phyloP scores from a whole-genome alignment of 2,113 vertebrate species.

The Rhabdornis inornatus region DNA sequence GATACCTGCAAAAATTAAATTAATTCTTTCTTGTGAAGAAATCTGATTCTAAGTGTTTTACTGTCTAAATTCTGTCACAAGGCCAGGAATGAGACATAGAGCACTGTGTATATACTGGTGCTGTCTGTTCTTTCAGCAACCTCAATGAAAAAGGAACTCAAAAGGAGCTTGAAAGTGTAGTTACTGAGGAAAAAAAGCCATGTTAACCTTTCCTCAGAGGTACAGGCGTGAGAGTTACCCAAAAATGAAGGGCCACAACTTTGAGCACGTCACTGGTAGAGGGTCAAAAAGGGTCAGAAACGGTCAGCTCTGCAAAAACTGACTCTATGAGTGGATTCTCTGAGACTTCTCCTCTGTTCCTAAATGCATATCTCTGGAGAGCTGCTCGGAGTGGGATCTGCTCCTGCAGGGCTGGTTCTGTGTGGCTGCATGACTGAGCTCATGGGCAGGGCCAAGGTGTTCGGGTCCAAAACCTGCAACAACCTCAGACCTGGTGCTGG shows the following conservation, averaged over 20 bases:
- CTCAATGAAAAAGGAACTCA: not conserved
- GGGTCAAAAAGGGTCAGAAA: not conserved
- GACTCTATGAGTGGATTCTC: not conserved
- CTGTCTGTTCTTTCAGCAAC: not conserved
- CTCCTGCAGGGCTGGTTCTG: not conserved
- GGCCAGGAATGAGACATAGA: not conserved
- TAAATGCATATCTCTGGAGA: not conserved
- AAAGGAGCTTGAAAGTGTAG: not conserved
- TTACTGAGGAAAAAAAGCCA: not conserved
- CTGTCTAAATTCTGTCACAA: not conserved
- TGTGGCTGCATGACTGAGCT: fast-evolving
- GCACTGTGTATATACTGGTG: not conserved
- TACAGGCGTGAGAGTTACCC: not conserved
- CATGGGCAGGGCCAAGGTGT: not conserved
- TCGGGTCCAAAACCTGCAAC: not conserved
- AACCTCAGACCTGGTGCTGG: not conserved
- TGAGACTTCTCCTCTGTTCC: not conserved
- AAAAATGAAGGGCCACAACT: not conserved
- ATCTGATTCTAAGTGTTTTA: slow-evolving; percentile 28
- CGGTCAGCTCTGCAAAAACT: not conserved
- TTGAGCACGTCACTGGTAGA: not conserved
- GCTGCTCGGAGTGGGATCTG: not conserved
- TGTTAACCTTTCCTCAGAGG: not conserved
- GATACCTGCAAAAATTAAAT: slow-evolving; percentile 26
- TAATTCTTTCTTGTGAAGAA: slow-evolving; percentile 32